phyloP scores from a whole-genome alignment of 2,113 vertebrate genomes.

The Falcunculus frontatus region DNA sequence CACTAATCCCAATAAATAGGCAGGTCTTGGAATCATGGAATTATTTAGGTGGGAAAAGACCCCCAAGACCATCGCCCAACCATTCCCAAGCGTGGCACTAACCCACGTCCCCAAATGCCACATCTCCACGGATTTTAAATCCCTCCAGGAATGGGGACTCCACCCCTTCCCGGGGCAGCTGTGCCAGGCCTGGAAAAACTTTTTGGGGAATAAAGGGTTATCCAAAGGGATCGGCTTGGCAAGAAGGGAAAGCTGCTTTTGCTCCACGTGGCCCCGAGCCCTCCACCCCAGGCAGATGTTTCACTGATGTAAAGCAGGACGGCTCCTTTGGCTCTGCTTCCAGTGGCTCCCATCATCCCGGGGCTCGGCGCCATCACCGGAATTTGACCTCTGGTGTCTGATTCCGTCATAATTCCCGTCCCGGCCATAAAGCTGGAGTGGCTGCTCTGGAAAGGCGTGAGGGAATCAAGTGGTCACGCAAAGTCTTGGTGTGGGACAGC shows the following conservation, averaged over 20 bases:
- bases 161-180: neutral
- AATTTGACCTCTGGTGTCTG: neutral
- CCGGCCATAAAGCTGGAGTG: neutral
- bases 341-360: neutral
- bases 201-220: neutral
- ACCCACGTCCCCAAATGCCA: neutral
- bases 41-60: neutral
- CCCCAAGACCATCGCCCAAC: neutral
- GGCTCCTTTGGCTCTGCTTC: neutral
- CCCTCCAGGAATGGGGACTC: neutral
- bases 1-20: neutral
- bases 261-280: neutral
- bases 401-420: neutral
- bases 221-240: rapidly evolving
- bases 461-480: rapidly evolving
- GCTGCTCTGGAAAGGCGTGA: neutral
- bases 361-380: neutral
- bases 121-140: neutral
- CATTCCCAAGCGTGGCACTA: neutral
- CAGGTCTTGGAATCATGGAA: neutral
- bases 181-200: neutral
- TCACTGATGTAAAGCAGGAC: neutral
- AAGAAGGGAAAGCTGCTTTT: neutral
- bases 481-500: neutral
- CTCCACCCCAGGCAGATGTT: neutral